These are phyloP conservation scores for Euphonia xanthogaster DNA, from an alignment of 2,797 vertebrate species.

Conservation along the genomic window DNA sequence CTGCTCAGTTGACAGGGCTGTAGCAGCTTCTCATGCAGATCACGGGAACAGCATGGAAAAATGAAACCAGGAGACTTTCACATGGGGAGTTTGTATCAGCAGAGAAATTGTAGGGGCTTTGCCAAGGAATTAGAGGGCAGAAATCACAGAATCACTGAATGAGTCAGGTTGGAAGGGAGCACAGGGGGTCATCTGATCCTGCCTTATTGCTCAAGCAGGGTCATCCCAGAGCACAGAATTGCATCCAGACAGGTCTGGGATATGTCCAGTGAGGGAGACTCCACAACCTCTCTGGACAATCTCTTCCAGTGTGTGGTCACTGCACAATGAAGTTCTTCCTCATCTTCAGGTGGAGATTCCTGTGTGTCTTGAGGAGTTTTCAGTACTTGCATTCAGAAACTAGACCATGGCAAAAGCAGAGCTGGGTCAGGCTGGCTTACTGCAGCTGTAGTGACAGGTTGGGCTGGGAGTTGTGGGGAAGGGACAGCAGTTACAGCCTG, in stretches of 20 bases:
- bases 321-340: neutral
- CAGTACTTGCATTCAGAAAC: neutral
- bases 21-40: neutral
- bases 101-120: neutral
- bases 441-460: neutral
- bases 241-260: neutral
- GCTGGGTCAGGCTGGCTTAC: neutral
- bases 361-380: neutral
- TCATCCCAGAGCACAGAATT: neutral
- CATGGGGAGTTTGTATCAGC: neutral
- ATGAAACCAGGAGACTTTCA: neutral
- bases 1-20: neutral
- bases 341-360: neutral
- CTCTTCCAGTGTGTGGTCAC: neutral
- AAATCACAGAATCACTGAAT: neutral
- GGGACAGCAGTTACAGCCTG: neutral
- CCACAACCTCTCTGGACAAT: neutral
- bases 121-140: neutral
- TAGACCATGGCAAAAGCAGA: rapidly evolving
- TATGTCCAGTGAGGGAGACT: neutral
- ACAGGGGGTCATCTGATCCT: neutral
- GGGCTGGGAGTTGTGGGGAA: rapidly evolving
- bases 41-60: neutral
- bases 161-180: neutral
- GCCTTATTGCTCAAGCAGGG: neutral